These are phyloP conservation scores for Phenganax stokvisi DNA, from an alignment of 92 coral and sea anemone species.

Conservation along the genomic window DNA sequence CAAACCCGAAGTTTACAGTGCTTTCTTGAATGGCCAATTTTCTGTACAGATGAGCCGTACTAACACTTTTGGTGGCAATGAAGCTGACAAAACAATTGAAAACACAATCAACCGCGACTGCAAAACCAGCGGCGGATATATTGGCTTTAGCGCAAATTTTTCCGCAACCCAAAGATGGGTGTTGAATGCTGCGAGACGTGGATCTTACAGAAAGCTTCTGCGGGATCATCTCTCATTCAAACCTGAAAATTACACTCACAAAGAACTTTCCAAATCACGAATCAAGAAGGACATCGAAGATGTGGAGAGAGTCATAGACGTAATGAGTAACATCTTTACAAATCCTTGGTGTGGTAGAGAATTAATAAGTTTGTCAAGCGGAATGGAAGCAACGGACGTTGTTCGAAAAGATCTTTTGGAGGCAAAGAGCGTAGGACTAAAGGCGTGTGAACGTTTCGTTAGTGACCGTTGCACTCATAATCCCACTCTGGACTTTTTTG, in stretches of 20 bases:
- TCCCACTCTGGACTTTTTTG: not conserved
- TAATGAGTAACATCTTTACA: not conserved
- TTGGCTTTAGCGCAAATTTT: conserved; percentile 52
- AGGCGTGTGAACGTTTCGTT: not conserved
- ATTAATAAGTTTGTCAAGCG: not conserved
- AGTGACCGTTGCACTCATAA: not conserved
- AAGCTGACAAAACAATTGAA: conserved; percentile 50
- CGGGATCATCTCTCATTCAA: not conserved
- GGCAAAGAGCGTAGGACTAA: not conserved
- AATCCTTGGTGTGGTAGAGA: not conserved
- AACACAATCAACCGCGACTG: conserved; percentile 57
- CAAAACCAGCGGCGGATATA: conserved; percentile 51
- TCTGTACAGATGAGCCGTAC: conserved; percentile 40
- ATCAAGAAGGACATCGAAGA: conserved; percentile 14
- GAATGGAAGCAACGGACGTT: not conserved
- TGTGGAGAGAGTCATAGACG: conserved; percentile 9
- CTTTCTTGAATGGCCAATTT: conserved; percentile 43
- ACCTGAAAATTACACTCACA: conserved; percentile 6
- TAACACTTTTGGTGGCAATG: conserved; percentile 51
- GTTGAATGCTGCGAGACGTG: too few relatives aligned
- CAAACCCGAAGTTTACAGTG: conserved; percentile 52
- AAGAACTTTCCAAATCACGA: conserved; percentile 5
- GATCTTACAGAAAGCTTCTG: not conserved
- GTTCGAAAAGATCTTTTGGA: not conserved
- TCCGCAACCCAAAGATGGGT: not conserved